Conservation (phyloP, 2,113 vertebrate species). For the Riparia riparia region DNA sequence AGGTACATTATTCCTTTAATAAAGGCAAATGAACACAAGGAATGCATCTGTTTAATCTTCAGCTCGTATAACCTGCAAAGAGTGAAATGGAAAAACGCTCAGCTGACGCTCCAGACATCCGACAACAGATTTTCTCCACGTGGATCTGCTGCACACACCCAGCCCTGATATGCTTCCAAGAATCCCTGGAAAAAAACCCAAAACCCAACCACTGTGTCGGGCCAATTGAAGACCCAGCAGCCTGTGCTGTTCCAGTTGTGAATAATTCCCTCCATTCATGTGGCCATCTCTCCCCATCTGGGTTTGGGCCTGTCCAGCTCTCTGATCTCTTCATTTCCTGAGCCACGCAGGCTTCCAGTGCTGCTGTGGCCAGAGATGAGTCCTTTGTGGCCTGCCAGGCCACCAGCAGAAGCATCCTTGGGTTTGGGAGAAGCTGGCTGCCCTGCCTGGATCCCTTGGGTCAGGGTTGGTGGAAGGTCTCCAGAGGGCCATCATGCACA, state of each 20-base stretch:
- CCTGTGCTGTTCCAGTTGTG: constrained; percentile 15
- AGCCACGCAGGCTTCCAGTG: neutral
- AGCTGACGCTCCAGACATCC: neutral
- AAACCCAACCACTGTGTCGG: neutral
- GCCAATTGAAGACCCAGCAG: neutral
- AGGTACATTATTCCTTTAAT: neutral
- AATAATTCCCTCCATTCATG: neutral
- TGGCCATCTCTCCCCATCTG: neutral
- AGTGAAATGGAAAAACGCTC: neutral
- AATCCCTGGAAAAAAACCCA: neutral
- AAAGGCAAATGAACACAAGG: neutral
- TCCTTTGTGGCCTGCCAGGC: neutral
- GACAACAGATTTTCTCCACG: neutral
- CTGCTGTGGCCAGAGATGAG: neutral
- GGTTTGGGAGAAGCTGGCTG: fast-evolving
- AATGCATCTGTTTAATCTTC: neutral
- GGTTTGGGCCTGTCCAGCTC: neutral
- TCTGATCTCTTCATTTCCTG: neutral
- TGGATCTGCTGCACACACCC: neutral
- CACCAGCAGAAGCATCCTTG: neutral
- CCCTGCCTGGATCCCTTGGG: neutral
- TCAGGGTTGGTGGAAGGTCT: neutral
- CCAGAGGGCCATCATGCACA: neutral
- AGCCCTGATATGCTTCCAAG: constrained; percentile 13
- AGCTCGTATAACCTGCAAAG: neutral